A percentile compares a stretch with the other conserved stretches of the same genome.
Evolutionary conservation across 2,888 invertebrate genomes (phyloP).

Genomic region (Caenorhabditis sp.): DNA sequence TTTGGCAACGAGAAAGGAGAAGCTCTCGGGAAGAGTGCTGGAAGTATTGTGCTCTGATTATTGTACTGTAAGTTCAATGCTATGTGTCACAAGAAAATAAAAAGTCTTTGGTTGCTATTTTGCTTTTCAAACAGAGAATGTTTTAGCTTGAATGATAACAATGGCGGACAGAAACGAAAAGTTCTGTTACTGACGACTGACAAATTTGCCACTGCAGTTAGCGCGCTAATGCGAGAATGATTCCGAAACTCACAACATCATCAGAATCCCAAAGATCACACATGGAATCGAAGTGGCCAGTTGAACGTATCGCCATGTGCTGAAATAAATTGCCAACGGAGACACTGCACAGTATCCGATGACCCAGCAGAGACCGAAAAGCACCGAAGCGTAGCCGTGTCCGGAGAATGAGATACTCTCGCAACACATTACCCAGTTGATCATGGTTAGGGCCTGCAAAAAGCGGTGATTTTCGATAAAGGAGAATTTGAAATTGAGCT

Average conservation of each 20-base stretch:
- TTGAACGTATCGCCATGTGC: constrained; percentile 73
- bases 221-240: not conserved
- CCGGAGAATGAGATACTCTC: constrained; percentile 68
- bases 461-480: too few species aligned
- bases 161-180: too few species aligned
- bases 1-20: constrained; percentile 72
- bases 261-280: constrained; percentile 67
- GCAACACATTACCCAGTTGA: constrained; percentile 73
- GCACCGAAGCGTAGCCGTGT: constrained; percentile 68
- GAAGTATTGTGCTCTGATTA: constrained; percentile 14
- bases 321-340: constrained; percentile 72
- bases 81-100: too few species aligned
- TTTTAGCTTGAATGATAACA: too few species aligned
- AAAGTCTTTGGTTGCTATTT: too few species aligned
- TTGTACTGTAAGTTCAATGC: too few species aligned
- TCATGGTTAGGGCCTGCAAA: constrained; percentile 69
- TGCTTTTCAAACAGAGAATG: too few species aligned
- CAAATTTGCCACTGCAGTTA: not conserved
- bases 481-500: too few species aligned
- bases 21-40: constrained; percentile 77
- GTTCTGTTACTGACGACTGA: not conserved
- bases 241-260: constrained; percentile 69
- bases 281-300: constrained; percentile 70
- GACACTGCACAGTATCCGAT: constrained; percentile 74
- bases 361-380: constrained; percentile 72